phyloP scores from a whole-genome alignment of 2,113 vertebrate genomes.

The Lophotis ruficrista region DNA sequence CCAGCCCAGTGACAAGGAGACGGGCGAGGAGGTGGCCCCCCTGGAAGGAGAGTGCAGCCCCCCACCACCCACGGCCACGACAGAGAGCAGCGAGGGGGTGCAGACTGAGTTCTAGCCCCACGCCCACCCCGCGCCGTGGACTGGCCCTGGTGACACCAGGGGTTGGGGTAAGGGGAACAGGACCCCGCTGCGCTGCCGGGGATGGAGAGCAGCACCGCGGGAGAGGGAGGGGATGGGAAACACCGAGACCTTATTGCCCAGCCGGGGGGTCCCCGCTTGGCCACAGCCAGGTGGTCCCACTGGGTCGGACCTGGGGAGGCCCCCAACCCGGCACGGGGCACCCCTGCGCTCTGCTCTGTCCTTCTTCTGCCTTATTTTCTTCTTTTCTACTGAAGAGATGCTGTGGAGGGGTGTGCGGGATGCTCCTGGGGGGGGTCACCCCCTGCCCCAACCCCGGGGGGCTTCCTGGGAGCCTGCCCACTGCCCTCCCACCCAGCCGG shows the following conservation, averaged over 20 bases:
- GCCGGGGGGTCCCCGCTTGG: not conserved
- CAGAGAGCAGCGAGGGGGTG: slow-evolving; percentile 58
- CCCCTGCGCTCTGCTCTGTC: slow-evolving; percentile 35
- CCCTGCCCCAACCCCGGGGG: fast-evolving
- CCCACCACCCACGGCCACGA: not conserved
- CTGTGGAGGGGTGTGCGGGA: not conserved
- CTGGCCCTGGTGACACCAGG: not conserved
- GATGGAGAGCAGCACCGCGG: not conserved
- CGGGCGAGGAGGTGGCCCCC: slow-evolving; percentile 42
- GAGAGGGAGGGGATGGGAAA: slow-evolving; percentile 11
- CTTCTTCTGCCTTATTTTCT: slow-evolving; percentile 36
- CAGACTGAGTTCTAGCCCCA: slow-evolving; percentile 78
- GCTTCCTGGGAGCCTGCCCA: not conserved
- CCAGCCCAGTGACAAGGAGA: slow-evolving; percentile 67
- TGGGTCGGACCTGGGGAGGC: not conserved
- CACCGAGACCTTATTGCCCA: not conserved
- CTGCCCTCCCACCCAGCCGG: not conserved
- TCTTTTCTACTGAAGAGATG: slow-evolving; percentile 51
- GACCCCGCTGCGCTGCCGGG: not conserved
- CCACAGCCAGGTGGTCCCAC: not conserved
- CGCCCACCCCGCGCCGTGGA: not conserved
- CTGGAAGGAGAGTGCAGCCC: not conserved
- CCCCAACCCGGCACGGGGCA: not conserved
- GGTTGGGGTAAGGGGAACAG: not conserved
- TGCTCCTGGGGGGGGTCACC: not conserved